Base-by-base conservation (phyloP, 2,113 vertebrate genomes). In the Lophius piscatorius region DNA sequence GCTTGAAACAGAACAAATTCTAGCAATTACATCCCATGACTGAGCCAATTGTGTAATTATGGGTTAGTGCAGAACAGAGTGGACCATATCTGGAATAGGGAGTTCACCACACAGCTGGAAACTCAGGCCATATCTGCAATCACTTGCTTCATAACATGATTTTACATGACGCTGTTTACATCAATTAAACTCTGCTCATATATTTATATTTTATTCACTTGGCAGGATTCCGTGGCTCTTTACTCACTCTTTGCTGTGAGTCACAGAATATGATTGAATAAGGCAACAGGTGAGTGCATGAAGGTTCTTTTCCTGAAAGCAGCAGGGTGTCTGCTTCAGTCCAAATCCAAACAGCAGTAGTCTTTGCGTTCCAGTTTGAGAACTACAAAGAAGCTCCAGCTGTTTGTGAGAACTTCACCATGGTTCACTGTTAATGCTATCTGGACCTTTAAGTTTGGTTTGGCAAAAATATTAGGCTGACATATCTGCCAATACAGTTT, bases 21-120 rank as follows among this genome's bases (percentile, higher is more conserved):
- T 64, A 86, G 83, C 89, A 89, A 92, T 90, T 87, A 87, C 9
- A 44, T 40, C 70, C 73, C 61, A 60, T 87, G 80, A 84, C 42
- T 57, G 69, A 88, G 84, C 73, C 87, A 84, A 87, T 86, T 74
- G 78, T 56, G 67, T 91, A 90, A 91, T 91, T 91, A 91, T 54
- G 70, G 81, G 88, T 87, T 89, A 78, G 84, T 70, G 65, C 51
- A 59, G 51, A 79, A 78, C 69, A 60, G 55, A 89, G 73, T 78
- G 81, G 80, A 81, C 87, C 86, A 88, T 87, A 89, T 89, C 86
- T 91, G 87, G 78, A 75, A 20, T 6, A 9, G 85, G 87, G 88
- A 80, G 88, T 72, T 80, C 76, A 48, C 69, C 47, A 66, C 65
- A 89, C 79, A 90, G 90, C 91, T 90, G 91, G 90, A 92, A 91